Evolutionary conservation across 2,113 vertebrate genomes (phyloP).

Genomic region (Esox niger): DNA sequence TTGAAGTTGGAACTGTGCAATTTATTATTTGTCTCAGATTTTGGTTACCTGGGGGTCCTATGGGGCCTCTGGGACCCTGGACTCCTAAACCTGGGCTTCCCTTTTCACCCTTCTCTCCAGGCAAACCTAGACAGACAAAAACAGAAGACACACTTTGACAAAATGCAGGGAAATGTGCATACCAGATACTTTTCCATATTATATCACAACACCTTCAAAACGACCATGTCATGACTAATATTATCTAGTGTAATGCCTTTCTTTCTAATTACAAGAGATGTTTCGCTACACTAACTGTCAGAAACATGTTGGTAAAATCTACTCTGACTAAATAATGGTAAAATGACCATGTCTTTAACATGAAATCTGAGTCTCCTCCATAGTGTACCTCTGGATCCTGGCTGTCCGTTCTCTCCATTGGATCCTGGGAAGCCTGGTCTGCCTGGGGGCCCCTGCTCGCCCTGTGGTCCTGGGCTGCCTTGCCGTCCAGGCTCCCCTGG

Average conservation of each 20-base stretch:
- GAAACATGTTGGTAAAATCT: no score
- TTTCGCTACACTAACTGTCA: no score
- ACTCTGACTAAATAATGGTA: no score
- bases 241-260: no score
- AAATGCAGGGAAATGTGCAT: background rate
- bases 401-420: conserved; percentile 85
- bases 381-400: conserved; percentile 83
- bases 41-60: conserved; percentile 82
- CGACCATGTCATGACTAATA: no score
- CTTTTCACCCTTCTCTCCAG: conserved; percentile 90
- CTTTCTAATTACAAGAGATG: no score
- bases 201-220: no score
- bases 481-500: conserved; percentile 88
- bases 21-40: background rate
- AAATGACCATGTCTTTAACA: no score
- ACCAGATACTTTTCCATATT: background rate
- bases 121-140: conserved; percentile 71
- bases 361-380: no score
- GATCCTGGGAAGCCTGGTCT: conserved; percentile 90
- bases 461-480: conserved; percentile 82
- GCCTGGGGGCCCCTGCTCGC: conserved; percentile 90
- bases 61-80: conserved; percentile 88
- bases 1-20: background rate
- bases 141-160: conserved; percentile 2
- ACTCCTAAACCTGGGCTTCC: conserved; percentile 84